Base-by-base conservation (phyloP, 2,797 vertebrate species). In the Eidolon dupreanum region DNA sequence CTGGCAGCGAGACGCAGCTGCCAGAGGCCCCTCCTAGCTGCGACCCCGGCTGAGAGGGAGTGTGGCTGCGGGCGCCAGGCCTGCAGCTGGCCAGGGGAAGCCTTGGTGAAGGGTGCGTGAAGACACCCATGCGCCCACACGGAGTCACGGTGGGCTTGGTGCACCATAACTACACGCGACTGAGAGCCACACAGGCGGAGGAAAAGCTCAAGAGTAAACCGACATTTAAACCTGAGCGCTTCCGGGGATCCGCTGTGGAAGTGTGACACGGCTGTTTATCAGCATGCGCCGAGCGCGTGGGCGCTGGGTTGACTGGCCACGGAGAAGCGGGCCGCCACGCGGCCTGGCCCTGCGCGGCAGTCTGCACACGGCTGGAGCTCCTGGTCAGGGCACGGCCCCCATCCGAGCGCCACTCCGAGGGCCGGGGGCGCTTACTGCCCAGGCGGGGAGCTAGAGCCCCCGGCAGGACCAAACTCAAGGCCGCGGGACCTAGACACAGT, bases 151-250 rank as follows among this genome's bases (percentile, higher is more conserved):
- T 55, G 53, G 81, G 26, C 77, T 59, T 68, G 51, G 15, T 51
- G 94, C 49, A 1, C 6, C 65, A 0, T 38, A 83, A 90, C 22
- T 33, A 57, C 19, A 15, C 43, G 77, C 49, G 53, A 46, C 24
- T 61, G 71, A 88, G 43, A 94, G 55, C 66, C n/a, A 68, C 11
- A 26, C 12, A 33, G 12, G 6, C 31, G 12, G 15, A 89, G 41
- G 57, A 85, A 74, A 74, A 59, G 20, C 31, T 86, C 73, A 79
- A 66, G 85, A 81, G 90, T 15, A 79, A 93, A 92, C 26, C 68
- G 75, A 84, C 88, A 65, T 73, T 28, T 49, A 91, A 89, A 79
- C 79, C 83, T 84, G 93, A 89, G 88, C 38, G 55, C 51, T 70
- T 53, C 59, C 51, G 12, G 71, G 65, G 17, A 87, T 84, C 89